Evolutionary conservation across 2,888 invertebrate species (phyloP), one percentile per base, ranked within the genome.

Genomic region (Pollenia amentaria): DNA sequence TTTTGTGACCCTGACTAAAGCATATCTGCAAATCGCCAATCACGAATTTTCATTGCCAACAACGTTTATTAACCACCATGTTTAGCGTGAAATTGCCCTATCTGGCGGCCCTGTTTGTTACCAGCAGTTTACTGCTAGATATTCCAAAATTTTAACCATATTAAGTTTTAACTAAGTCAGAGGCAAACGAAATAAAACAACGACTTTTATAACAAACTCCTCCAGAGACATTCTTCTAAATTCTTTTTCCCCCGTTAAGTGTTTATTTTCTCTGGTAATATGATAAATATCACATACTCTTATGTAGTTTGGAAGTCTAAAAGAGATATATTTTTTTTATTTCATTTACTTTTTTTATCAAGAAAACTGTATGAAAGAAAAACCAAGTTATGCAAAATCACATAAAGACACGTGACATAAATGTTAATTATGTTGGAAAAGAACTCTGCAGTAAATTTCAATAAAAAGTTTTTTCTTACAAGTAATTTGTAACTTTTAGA

Each of bases 361-460:
- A 16, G 11, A 62, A 60, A 51, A 38, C 14, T 48, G 42, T 51
- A 21, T 51, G 38, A 48, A 60, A 60, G 44, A 57, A 75, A 51
- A 48, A 12, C 8, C 18, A 51, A 18, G 16, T 29, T 16, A 65
- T 42, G 55, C 67, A 42, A 57, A 65, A 62, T 75, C 73, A 44
- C 53, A 79, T 18, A 53, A 84, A 12, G n/a, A 29, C 57, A 79
- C 78, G 78, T 84, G 84, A 84, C 78, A 73, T n/a, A 67, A 84
- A 79, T 84, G 44, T 11, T 46, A 75, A 84, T 73, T 79, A 60
- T 14, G 46, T n/a, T 62, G 29, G 70, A 64, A 53, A 55, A n/a
- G 14, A 16, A 9, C 29, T 29, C 29, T 29, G 44, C 8, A 46
- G 46, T 14, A 10, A 18, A 12, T 44, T 8, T 21, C 11, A 46